Evolutionary conservation across 2,888 invertebrate species (phyloP), one percentile per base, ranked within the genome.

Genomic region (Melanchra persicariae): DNA sequence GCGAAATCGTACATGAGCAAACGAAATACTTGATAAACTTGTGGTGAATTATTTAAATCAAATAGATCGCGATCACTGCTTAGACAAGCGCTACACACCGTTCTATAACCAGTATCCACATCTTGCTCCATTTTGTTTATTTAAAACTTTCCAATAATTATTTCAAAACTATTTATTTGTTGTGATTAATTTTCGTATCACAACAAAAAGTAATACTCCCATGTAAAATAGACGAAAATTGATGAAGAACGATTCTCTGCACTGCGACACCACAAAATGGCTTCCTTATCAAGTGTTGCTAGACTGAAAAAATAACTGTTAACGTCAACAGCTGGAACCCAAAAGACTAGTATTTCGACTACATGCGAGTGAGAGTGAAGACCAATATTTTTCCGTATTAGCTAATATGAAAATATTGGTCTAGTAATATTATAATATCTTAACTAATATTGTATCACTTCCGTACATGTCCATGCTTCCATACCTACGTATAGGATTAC

Each of bases 121-220:
- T 95, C 95, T 80, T 94, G 93, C 75, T 95, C 95, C 95, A 96
- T 95, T 90, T 87, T 90, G 52, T n/a, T 65, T 24, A 30, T 77
- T 83, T 81, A 74, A 74, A 74, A 74, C 76, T 75, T 71, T 55
- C 63, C 58, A 78, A 74, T 79, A 83, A 85, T 73, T 82, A 75
- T 80, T 72, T 68, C 61, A 74, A 83, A 88, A 88, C 83, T 73
- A 78, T 79, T 78, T 82, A 84, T 81, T 88, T 87, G 88, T 90
- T 90, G 84, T 86, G 88, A 90, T 85, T 86, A 87, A 80, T 89
- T 91, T 91, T 91, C 88, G 91, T 92, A 94, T 90, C 95, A 95
- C 89, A 95, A 95, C 95, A 96, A 95, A 94, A 95, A 95, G 94
- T 94, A 93, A 96, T 92, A 95, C 95, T 95, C 91, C 95, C 95